Evolutionary conservation across 2,888 invertebrate genomes (phyloP), one percentile per base, ranked within the genome.

Genomic region (Stenodera caucasica): DNA sequence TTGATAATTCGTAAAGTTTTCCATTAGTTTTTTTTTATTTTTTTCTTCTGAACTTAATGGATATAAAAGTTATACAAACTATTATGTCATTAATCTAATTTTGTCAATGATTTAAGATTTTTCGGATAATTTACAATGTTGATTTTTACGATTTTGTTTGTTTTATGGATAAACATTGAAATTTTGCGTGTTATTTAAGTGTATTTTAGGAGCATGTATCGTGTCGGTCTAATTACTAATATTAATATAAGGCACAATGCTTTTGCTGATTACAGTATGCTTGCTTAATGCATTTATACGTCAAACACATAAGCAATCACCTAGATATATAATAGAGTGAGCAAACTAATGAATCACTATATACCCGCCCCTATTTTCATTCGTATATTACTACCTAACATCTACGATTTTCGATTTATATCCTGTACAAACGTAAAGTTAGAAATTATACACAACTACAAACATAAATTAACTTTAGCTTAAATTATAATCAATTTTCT

Each of bases 271-370:
- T 70, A 72, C 62, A 63, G 59, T 67, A 55, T 66, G 58, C 67
- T 51, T 68, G 67, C 65, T 65, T 70, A 70, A 69, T 70, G 66
- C 68, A 68, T 64, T 67, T 66, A 58, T 57, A 70, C 68, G 72
- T 72, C 72, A 72, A 69, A 67, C 66, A 67, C 70, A 70, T 70
- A 70, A 71, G 70, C 70, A 71, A 70, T 70, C 70, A 69, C 70
- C 70, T 65, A 69, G 67, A 69, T 68, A 68, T 68, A 70, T 63
- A 61, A 64, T 65, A 64, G 64, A 68, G 66, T 70, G 67, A 67
- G 67, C 66, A 69, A 70, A 70, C 71, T 70, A 72, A 73, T 73
- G 73, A 72, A 72, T 73, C 71, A 73, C 68, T 67, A 62, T 53
- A 66, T 57, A 29, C 62, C 70, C 70, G 67, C 69, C 72, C 5